phyloP scores from a whole-genome alignment of 2,888 invertebrate genomes.

The Trichopoda pennipes region DNA sequence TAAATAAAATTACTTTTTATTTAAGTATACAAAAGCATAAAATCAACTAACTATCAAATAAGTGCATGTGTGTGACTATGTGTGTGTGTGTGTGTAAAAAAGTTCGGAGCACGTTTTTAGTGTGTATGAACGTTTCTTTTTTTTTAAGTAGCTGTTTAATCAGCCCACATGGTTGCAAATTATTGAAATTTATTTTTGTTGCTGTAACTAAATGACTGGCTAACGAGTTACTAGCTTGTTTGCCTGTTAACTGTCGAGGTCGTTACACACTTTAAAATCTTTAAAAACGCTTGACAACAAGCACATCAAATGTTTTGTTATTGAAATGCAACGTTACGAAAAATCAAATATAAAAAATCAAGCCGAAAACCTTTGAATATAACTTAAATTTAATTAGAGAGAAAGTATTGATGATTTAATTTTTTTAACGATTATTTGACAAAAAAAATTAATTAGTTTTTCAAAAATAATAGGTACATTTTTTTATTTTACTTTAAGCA shows the following conservation, averaged over 20 bases:
- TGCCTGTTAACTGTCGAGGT: slow-evolving; percentile 49
- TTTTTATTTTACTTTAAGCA: slow-evolving; percentile 14
- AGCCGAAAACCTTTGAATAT: slow-evolving; percentile 26
- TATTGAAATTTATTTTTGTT: slow-evolving; percentile 18
- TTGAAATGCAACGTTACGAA: slow-evolving; percentile 35
- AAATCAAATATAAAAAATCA: slow-evolving; percentile 2
- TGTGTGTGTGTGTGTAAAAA: slow-evolving; percentile 31
- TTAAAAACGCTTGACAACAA: slow-evolving; percentile 64
- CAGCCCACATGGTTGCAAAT: slow-evolving; percentile 35
- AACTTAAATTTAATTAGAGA: slow-evolving; percentile 11
- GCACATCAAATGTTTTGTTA: slow-evolving; percentile 33
- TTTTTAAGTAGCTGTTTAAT: slow-evolving; percentile 21
- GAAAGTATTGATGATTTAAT: slow-evolving; percentile 55
- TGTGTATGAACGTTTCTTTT: background rate
- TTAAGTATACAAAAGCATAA: slow-evolving; percentile 3
- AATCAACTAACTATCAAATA: slow-evolving; percentile 15
- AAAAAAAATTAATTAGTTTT: background rate
- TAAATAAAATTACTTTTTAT: background rate
- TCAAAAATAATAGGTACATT: too few species aligned
- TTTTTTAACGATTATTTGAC: slow-evolving; percentile 5
- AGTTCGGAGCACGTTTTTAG: slow-evolving; percentile 53
- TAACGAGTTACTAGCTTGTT: background rate
- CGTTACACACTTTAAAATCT: slow-evolving; percentile 52
- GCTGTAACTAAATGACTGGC: slow-evolving; percentile 1
- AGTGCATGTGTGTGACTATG: background rate